Conservation (phyloP, 2,797 vertebrate genomes). For the Rhinatrema bivittatum region DNA sequence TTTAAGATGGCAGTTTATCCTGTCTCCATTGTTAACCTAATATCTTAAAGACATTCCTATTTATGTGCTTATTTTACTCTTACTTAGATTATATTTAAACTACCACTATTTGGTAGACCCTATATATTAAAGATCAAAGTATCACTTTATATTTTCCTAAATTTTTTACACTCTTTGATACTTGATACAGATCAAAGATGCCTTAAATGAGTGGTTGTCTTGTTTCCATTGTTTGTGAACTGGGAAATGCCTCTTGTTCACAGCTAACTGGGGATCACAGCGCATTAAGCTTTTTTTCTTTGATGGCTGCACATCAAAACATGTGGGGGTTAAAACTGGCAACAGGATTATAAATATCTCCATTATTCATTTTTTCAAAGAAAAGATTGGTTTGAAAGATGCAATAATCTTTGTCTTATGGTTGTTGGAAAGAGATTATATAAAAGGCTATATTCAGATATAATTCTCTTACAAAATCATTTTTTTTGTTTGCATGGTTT, state of each 20-base stretch:
- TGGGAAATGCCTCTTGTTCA: background rate
- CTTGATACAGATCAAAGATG: background rate
- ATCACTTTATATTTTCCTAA: background rate
- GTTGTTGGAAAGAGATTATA: too few species aligned
- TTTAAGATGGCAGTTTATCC: too few species aligned
- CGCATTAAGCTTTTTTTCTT: constrained; percentile 1
- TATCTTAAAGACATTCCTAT: too few species aligned
- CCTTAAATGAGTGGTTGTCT: background rate
- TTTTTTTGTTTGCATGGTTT: too few species aligned
- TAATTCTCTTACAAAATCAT: too few species aligned
- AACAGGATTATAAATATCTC: constrained; percentile 5
- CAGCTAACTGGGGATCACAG: background rate
- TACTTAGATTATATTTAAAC: background rate
- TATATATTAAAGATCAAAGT: background rate
- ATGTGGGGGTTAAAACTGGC: constrained; percentile 7
- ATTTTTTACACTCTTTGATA: background rate
- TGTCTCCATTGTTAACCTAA: too few species aligned
- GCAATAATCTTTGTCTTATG: too few species aligned
- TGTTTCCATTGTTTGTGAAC: background rate
- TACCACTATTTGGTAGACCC: background rate
- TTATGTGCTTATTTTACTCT: too few species aligned
- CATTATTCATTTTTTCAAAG: too few species aligned
- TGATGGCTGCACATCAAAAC: constrained; percentile 4
- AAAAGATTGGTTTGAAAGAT: too few species aligned
- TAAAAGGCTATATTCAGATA: too few species aligned